Conservation (phyloP, 2,888 invertebrate species). For the Melanostoma mellinum region DNA sequence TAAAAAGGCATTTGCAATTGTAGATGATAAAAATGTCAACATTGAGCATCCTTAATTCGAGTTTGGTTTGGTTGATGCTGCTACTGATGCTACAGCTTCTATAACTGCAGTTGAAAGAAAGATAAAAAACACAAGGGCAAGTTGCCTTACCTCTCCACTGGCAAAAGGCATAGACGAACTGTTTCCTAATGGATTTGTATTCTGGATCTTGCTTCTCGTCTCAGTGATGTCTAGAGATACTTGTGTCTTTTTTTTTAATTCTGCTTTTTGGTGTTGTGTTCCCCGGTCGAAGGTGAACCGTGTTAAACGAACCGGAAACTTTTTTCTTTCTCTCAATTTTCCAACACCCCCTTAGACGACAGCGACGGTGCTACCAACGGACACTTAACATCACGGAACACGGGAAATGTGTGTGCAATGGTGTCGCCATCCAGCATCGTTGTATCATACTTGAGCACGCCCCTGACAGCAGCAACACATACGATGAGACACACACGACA, state of each 20-base stretch:
- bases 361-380: slow-evolving; percentile 34
- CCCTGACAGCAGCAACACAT: slow-evolving; percentile 67
- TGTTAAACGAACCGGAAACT: slow-evolving; percentile 73
- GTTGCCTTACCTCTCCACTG: slow-evolving; percentile 24
- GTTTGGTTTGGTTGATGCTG: slow-evolving; percentile 10
- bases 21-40: slow-evolving; percentile 65
- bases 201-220: slow-evolving; percentile 40
- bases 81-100: background rate
- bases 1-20: slow-evolving; percentile 45
- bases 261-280: background rate
- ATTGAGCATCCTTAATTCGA: slow-evolving; percentile 64
- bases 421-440: slow-evolving; percentile 55
- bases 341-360: slow-evolving; percentile 20
- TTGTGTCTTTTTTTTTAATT: background rate
- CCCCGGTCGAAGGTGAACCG: slow-evolving; percentile 61
- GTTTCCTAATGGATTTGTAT: slow-evolving; percentile 69
- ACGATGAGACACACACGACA: slow-evolving; percentile 54
- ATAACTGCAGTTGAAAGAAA: slow-evolving; percentile 47
- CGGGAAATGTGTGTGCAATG: slow-evolving; percentile 60
- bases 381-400: slow-evolving; percentile 69
- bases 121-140: slow-evolving; percentile 56
- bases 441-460: slow-evolving; percentile 70
- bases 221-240: slow-evolving; percentile 49
- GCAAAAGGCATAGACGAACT: slow-evolving; percentile 46
- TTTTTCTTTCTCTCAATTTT: slow-evolving; percentile 36